Evolutionary conservation across 1,140 invertebrate species (phyloP).

Genomic region (Pseudomyrmex flavicornis): DNA sequence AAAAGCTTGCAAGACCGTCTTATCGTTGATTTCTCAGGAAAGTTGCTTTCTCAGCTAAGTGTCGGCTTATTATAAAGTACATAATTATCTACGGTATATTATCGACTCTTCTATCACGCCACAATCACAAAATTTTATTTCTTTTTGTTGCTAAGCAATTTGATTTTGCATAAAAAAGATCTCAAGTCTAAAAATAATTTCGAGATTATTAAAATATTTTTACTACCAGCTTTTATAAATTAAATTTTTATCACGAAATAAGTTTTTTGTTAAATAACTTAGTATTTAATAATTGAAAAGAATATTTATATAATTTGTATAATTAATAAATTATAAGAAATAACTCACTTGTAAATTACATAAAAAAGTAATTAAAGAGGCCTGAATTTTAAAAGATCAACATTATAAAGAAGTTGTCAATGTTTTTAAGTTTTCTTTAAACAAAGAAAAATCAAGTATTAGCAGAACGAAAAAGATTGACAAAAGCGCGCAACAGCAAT

Average conservation of each 20-base stretch:
- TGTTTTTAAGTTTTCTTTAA: too few species aligned
- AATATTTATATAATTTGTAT: neutral
- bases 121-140: neutral
- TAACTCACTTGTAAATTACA: too few species aligned
- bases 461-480: too few species aligned
- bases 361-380: too few species aligned
- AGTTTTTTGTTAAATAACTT: neutral
- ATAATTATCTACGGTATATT: slow-evolving; percentile 2
- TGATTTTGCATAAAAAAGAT: neutral
- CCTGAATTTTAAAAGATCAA: too few species aligned
- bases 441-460: too few species aligned
- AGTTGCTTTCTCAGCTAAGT: slow-evolving; percentile 62
- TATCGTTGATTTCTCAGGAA: slow-evolving; percentile 19
- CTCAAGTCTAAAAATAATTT: neutral
- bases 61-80: slow-evolving; percentile 13
- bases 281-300: neutral
- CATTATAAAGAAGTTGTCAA: too few species aligned
- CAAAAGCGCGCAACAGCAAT: too few species aligned
- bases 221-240: too few species aligned
- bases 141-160: neutral
- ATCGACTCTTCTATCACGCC: neutral
- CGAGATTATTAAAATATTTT: neutral
- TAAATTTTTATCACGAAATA: neutral
- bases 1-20: slow-evolving; percentile 68
- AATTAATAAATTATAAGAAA: too few species aligned